phyloP scores from a whole-genome alignment of 2,888 invertebrate species.

The Leptogaster cylindrica region DNA sequence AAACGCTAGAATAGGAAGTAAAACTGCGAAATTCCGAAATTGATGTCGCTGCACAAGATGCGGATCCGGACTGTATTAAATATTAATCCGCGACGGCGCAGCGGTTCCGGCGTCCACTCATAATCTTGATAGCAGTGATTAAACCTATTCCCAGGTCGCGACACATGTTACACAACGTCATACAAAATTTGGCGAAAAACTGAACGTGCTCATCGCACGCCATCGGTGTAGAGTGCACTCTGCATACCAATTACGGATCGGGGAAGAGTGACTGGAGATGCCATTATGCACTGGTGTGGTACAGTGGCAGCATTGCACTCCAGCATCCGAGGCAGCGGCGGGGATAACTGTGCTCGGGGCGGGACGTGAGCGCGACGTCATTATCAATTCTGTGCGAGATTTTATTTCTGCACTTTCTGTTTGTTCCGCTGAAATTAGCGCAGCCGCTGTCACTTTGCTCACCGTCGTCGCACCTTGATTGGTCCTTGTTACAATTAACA shows the following conservation, averaged over 20 bases:
- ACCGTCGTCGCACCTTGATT: slow-evolving; percentile 49
- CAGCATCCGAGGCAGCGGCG: neutral
- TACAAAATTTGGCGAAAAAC: slow-evolving; percentile 40
- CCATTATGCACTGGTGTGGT: neutral
- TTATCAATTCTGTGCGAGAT: slow-evolving; percentile 60
- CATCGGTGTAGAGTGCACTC: slow-evolving; percentile 41
- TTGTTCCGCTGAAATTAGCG: slow-evolving; percentile 52
- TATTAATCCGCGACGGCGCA: no score
- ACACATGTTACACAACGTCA: slow-evolving; percentile 38
- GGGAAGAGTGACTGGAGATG: neutral
- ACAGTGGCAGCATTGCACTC: neutral
- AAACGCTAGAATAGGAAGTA: no score
- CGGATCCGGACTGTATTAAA: no score
- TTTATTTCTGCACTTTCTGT: slow-evolving; percentile 62
- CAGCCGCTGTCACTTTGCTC: slow-evolving; percentile 49
- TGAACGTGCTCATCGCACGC: slow-evolving; percentile 42
- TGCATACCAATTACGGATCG: slow-evolving; percentile 43
- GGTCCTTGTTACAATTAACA: slow-evolving; percentile 50
- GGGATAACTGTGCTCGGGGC: neutral
- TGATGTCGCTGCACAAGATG: no score
- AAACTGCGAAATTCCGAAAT: no score
- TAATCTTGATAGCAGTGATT: slow-evolving; percentile 24
- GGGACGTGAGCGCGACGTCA: slow-evolving; percentile 42
- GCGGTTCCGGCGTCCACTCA: no score
- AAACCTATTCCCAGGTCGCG: slow-evolving; percentile 30